Evolutionary conservation across 2,113 vertebrate genomes (phyloP), one percentile per base, ranked within the genome.

Genomic region (Hyaena hyaena): DNA sequence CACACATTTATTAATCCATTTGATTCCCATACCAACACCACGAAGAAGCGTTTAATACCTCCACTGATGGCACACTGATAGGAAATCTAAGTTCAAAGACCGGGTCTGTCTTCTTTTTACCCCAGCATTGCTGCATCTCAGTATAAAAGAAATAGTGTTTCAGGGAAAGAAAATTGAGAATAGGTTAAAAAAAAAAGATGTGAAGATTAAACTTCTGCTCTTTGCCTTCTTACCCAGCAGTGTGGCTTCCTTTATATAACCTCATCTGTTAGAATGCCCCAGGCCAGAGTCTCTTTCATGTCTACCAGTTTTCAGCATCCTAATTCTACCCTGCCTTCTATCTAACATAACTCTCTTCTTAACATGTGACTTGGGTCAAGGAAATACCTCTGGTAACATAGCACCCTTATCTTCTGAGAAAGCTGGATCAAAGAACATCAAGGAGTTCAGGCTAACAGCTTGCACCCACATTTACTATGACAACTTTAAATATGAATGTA

Each of bases 161-260:
- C 68, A 91, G 39, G 31, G 50, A 79, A 45, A 84, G 26, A 55
- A 97, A 88, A 63, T 58, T 74, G 21, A 74, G 35, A 74, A 35
- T 61, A 45, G 33, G 10, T 93, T 28, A 31, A 53, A 86, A 85
- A 48, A 24, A 76, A 50, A 35, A 92, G 26, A 69, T 81, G 35
- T 73, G 31, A 82, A 91, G 69, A 95, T 88, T 66, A 87, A 68
- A 31, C 33, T 95, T 88, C n/a, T 50, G 31, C 16, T 85, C 50
- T 97, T 91, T 92, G 17, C 43, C 19, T 93, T 65, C 24, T 69
- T 88, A 16, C 82, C 23, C 48, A 90, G 69, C 85, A n/a, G 48
- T 88, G n/a, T 48, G 65, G 15, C n/a, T 88, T 88, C 53, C 14
- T 12, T 23, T 93, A 2, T 58, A 53, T 79, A 71, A 83, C 55